Percentiles rank a stretch among this genome's conserved stretches.
phyloP scores from a whole-genome alignment of 1,140 invertebrate species.

The Drosophila takahashii region DNA sequence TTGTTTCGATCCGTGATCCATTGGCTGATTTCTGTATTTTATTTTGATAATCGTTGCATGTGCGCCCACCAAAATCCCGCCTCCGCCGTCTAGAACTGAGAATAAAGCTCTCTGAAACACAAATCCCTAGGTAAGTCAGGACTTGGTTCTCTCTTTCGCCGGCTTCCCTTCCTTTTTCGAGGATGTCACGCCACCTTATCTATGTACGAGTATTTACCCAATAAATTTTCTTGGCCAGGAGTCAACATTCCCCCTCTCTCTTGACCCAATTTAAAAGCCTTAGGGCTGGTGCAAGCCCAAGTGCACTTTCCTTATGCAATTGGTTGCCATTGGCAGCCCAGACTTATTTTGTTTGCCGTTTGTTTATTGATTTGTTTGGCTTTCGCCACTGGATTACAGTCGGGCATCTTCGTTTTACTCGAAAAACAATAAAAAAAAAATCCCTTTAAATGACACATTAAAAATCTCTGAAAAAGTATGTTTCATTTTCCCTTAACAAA shows the following conservation, averaged over 20 bases:
- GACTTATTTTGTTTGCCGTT: conserved; percentile 19
- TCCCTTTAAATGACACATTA: no score
- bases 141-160: conserved; percentile 18
- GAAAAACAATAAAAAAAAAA: no score
- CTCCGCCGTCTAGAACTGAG: conserved; percentile 19
- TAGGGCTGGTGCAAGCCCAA: conserved; percentile 44
- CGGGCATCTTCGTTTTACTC: not conserved
- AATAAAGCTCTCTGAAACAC: conserved; percentile 10
- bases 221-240: conserved; percentile 7
- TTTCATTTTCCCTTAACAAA: no score
- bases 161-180: conserved; percentile 24
- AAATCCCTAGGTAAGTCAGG: conserved; percentile 23
- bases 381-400: conserved; percentile 13
- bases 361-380: conserved; percentile 63
- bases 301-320: conserved; percentile 61
- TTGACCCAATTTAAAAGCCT: conserved; percentile 56
- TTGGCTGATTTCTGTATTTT: conserved; percentile 29
- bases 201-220: conserved; percentile 17
- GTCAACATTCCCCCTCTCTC: conserved; percentile 19
- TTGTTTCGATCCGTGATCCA: conserved; percentile 5
- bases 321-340: conserved; percentile 47
- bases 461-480: no score
- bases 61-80: conserved; percentile 7
- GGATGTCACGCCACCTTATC: conserved; percentile 57
- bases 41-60: conserved; percentile 38